Evolutionary conservation across 2,113 vertebrate species (phyloP).

Genomic region (Hippocampus zosterae): DNA sequence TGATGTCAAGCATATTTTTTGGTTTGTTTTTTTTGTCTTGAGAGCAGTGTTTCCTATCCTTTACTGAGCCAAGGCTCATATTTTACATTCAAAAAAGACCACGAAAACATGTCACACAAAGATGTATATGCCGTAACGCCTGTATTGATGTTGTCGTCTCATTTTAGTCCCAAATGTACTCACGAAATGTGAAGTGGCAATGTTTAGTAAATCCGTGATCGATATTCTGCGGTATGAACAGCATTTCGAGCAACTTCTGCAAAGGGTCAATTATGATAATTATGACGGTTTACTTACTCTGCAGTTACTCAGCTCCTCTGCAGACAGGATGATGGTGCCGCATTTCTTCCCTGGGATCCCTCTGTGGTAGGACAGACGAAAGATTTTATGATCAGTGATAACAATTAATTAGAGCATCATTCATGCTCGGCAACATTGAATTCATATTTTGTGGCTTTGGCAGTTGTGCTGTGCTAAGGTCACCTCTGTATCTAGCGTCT

Average conservation of each 20-base stretch:
- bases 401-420: not conserved
- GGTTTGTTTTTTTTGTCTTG: too few relatives aligned
- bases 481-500: not conserved
- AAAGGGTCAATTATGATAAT: not conserved
- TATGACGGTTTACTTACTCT: conserved; percentile 62
- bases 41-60: too few relatives aligned
- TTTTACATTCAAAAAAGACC: too few relatives aligned
- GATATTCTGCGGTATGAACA: too few relatives aligned
- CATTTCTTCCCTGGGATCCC: conserved; percentile 75
- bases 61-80: too few relatives aligned
- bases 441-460: conserved; percentile 1
- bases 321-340: conserved; percentile 67
- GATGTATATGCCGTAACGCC: too few relatives aligned
- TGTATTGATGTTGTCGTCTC: too few relatives aligned
- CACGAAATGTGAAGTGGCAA: too few relatives aligned
- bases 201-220: too few relatives aligned
- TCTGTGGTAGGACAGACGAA: conserved; percentile 45
- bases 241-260: not conserved
- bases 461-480: not conserved
- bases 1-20: too few relatives aligned
- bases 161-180: too few relatives aligned
- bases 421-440: not conserved
- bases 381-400: not conserved
- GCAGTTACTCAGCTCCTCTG: conserved; percentile 75
- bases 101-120: too few relatives aligned